Percentiles rank a stretch among this genome's conserved stretches.
Evolutionary conservation across 2,888 invertebrate species (phyloP).

Genomic region (Agrotis clavis): DNA sequence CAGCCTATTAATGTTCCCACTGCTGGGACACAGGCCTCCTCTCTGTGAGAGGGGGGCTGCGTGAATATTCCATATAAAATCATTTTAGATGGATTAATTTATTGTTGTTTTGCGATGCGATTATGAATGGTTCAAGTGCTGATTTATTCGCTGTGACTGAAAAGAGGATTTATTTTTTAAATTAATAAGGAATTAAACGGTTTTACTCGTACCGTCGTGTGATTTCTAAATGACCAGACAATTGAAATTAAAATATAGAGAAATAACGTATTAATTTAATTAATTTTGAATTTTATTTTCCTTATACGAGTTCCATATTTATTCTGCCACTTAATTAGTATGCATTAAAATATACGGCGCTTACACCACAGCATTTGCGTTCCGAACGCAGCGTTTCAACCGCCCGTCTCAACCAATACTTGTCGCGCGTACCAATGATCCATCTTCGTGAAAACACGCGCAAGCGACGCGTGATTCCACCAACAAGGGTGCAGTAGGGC

Average conservation of each 20-base stretch:
- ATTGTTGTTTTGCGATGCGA: constrained; percentile 3
- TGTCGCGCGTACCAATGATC: constrained; percentile 84
- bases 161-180: neutral
- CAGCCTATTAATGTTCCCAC: no score
- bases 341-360: no score
- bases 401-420: constrained; percentile 69
- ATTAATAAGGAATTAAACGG: no score
- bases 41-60: no score
- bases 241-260: no score
- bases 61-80: neutral
- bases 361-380: neutral
- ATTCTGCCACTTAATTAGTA: no score
- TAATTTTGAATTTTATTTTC: no score
- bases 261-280: no score
- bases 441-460: constrained; percentile 89
- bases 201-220: neutral
- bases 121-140: constrained; percentile 11
- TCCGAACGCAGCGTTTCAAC: constrained; percentile 47
- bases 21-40: no score
- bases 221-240: neutral
- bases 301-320: no score
- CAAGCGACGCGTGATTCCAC: constrained; percentile 89
- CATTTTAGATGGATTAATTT: neutral
- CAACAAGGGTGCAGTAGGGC: constrained; percentile 86
- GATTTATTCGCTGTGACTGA: constrained; percentile 27